Conservation (phyloP, 2,113 vertebrate species). For the Pterocles burchelli region DNA sequence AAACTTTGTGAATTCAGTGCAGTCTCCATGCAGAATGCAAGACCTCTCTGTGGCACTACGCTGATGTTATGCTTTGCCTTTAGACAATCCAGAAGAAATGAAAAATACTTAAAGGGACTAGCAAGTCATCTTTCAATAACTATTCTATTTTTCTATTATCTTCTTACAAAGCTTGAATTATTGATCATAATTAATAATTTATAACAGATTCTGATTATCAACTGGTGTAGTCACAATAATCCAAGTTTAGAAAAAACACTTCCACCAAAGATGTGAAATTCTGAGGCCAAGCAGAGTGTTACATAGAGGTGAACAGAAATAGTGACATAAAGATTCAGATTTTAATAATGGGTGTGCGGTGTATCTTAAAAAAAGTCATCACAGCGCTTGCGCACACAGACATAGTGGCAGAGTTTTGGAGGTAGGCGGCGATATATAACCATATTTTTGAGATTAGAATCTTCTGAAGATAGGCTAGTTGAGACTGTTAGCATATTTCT, state of each 20-base stretch:
- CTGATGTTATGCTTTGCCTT: neutral
- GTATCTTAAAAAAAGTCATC: neutral
- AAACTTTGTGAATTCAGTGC: neutral
- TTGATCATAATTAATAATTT: neutral
- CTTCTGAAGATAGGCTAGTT: constrained; percentile 5
- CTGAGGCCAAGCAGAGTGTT: neutral
- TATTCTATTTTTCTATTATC: neutral
- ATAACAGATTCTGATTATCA: neutral
- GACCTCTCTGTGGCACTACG: neutral
- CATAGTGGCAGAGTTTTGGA: constrained; percentile 41
- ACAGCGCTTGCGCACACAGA: neutral
- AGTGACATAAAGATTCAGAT: neutral
- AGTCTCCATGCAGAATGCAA: neutral
- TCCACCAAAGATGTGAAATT: neutral
- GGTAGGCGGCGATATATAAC: constrained; percentile 57
- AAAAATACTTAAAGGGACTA: neutral
- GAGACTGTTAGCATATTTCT: neutral
- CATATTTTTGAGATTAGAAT: constrained; percentile 58
- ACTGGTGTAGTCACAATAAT: neutral
- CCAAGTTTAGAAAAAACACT: neutral
- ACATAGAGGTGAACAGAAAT: neutral
- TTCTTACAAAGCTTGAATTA: neutral
- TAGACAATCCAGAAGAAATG: neutral
- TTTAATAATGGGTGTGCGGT: neutral
- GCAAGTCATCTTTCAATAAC: neutral